Evolutionary conservation across 2,797 vertebrate species (phyloP), one percentile per base, ranked within the genome.

Genomic region (Schizopygopsis pylzovi): DNA sequence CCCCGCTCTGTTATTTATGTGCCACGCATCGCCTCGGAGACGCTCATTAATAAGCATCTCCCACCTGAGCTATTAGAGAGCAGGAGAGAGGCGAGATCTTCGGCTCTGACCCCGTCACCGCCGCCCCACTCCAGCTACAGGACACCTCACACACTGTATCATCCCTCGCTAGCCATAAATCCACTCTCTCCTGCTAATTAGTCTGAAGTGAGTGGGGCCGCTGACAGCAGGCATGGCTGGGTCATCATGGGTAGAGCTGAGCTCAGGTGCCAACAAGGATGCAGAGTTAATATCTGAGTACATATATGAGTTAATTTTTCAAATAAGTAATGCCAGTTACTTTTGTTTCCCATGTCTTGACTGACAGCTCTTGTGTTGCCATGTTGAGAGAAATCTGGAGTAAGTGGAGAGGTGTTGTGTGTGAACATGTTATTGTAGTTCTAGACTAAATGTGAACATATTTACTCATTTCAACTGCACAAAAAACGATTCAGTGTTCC

Each of bases 31-130:
- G 93, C 94, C 93, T 92, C 91, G 89, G 93, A 93, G 91, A 89
- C 92, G 92, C 91, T 91, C 92, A 94, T 95, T 95, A 94, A 93
- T 95, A 93, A 93, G 93, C 91, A 92, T 93, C 87, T 75, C 88
- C 91, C 90, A 90, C 90, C 90, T 91, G 90, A 81, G 88, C 87
- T 88, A 49, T 92, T 92, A 91, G 71, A 91, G 81, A 87, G 90
- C 84, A 90, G 91, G 90, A 89, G 91, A 88, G 88, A 81, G 82
- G 80, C 84, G 65, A 87, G 86, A 84, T 90, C 87, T 80, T 87
- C 33, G n/a, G 63, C 73, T 89, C 65, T 91, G 84, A 88, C 88
- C 83, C 56, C 83, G 54, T 84, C 85, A 87, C 61, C 41, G 79
- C 61, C 43, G 49, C 41, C 56, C 85, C 56, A 33, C 84, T 56